Evolutionary conservation across 1,140 invertebrate species (phyloP).

Genomic region (Lepidurus arcticus): DNA sequence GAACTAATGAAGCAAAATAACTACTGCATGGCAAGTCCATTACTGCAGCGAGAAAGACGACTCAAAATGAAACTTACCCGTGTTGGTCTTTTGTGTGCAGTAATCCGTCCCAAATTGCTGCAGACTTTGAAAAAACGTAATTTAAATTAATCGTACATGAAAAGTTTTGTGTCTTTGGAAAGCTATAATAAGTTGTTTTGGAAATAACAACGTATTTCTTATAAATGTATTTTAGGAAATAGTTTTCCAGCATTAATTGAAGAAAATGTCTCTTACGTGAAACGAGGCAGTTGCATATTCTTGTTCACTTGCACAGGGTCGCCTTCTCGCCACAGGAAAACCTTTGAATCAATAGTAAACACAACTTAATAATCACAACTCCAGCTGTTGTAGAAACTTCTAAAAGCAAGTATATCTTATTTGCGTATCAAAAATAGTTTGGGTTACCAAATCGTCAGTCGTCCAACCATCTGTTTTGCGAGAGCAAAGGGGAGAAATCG

Average conservation of each 20-base stretch:
- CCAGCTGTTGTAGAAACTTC: too few species aligned
- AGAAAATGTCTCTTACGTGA: constrained; percentile 39
- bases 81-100: constrained; percentile 51
- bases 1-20: too few species aligned
- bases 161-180: too few species aligned
- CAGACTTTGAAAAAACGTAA: constrained; percentile 36
- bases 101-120: constrained; percentile 49
- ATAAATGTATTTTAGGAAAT: too few species aligned
- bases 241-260: too few species aligned
- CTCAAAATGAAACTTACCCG: constrained; percentile 41
- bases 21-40: too few species aligned
- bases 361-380: not conserved
- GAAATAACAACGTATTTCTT: too few species aligned
- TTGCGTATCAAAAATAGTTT: too few species aligned
- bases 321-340: constrained; percentile 50
- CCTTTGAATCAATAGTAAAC: not conserved
- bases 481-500: not conserved
- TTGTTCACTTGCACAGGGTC: constrained; percentile 51
- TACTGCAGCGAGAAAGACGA: not conserved
- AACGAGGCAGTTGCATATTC: constrained; percentile 49
- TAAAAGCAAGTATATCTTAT: too few species aligned
- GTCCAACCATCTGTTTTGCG: constrained; percentile 50
- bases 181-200: too few species aligned
- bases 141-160: too few species aligned
- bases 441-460: constrained; percentile 47